Base-by-base conservation (phyloP, 2,888 invertebrate genomes). In the Acrocera orbiculus region DNA sequence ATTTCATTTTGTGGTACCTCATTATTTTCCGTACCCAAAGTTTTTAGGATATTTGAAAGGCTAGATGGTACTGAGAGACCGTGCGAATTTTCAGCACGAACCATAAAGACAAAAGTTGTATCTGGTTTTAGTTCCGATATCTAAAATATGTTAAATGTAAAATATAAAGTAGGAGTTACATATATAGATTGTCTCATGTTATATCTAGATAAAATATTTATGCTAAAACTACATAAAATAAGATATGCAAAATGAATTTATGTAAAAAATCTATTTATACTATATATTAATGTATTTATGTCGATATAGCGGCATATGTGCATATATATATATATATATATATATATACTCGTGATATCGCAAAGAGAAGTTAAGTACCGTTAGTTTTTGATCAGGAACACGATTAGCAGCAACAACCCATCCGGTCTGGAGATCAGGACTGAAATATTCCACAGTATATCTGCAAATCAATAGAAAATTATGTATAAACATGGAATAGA, bases 51-150 rank as follows among this genome's bases (percentile, higher is more conserved):
- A 42, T 73, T 71, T 14, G 85, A 83, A 19, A 79, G 61, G 10
- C 71, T 69, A 46, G 85, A 83, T 3, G 89, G 87, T 25, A 76
- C 69, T 2, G 86, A 82, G 27, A 85, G 64, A 9, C 89, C 89
- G 51, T 86, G 77, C 9, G 75, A 70, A 55, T 87, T 90, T 62
- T 83, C 80, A 1, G 87, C 86, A 33, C 80, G 69, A 23, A 90
- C 77, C 39, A 86, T 64, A 56, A 90, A 90, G 41, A 83, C 71
- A 60, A 90, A 90, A 20, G 75, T 70, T 27, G 82, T 80, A 47
- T 79, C 80, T 2, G 82, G 77, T 47, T 74, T 74, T 42, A 87
- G 63, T 47, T 75, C 72, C 16, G 58, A 63, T 27, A 71, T 66
- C 70, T 71, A 46, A n/a, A n/a, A n/a, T n/a, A n/a, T n/a, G n/a